Conservation (phyloP, 1,140 invertebrate genomes). For the Centruroides vittatus region DNA sequence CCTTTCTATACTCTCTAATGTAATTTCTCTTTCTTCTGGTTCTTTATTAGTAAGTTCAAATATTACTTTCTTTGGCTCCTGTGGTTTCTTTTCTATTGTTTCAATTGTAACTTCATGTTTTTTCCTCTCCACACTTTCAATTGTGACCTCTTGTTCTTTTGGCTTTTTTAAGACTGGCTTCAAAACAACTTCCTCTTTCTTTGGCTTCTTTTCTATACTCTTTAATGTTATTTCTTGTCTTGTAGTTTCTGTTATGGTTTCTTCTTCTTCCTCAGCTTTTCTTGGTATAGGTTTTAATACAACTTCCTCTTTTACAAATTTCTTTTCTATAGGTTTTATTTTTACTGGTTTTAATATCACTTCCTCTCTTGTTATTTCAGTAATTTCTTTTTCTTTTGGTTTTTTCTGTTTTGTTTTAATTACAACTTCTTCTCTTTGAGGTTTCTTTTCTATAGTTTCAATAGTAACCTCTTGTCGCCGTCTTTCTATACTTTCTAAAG, state of each 20-base stretch:
- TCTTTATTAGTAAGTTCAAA: background rate
- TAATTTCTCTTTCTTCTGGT: background rate
- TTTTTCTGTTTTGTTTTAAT: slow-evolving; percentile 5
- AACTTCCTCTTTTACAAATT: background rate
- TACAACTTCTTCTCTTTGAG: background rate
- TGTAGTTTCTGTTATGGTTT: background rate
- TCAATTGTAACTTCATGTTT: background rate
- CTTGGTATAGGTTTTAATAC: slow-evolving; percentile 1
- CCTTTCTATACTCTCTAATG: background rate
- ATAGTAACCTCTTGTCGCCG: background rate
- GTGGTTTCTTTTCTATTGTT: slow-evolving; percentile 7
- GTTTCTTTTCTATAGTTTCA: slow-evolving; percentile 2
- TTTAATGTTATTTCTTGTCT: slow-evolving; percentile 1
- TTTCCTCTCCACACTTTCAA: background rate
- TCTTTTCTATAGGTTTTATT: slow-evolving; percentile 6
- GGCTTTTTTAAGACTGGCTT: slow-evolving; percentile 1
- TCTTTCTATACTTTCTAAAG: background rate
- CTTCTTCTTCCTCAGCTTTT: slow-evolving; percentile 4
- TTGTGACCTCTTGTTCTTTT: background rate
- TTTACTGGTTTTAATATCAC: background rate
- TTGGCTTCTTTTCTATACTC: slow-evolving; percentile 9
- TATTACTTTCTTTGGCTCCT: background rate
- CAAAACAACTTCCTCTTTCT: slow-evolving; percentile 4
- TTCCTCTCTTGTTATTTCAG: background rate
- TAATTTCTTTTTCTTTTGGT: background rate